Base-by-base conservation (phyloP, 1,140 invertebrate genomes). In the Scylla paramamosain region DNA sequence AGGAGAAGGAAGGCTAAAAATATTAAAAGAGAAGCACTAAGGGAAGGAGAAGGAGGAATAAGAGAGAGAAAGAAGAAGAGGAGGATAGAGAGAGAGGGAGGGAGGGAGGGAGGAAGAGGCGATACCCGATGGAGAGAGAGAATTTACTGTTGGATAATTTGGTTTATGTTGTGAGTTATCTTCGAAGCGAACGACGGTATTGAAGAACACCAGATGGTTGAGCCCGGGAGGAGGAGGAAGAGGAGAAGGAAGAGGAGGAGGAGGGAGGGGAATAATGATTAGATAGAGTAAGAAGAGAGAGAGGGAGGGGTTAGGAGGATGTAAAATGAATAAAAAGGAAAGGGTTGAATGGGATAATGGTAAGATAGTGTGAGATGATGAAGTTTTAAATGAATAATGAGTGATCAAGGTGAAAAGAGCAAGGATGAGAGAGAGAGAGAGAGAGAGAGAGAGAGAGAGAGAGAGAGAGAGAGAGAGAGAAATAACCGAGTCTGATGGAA, bases 371-470 rank as follows among this genome's bases (percentile, higher is more conserved):
- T 2, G 28, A 7, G 28, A 39, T 39, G 39, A 39, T 39, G 39
- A 39, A 39, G 39, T 6, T 39, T 39, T 39, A 39, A 39, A 39
- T 39, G 6, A 39, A 39, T 39, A 2, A 39, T 39, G 39, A 39
- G 39, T 39, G 39, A 29, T 6, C 25, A 10, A 29, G 29, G 77
- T n/a, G 77, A 10, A 83, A 12, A 83, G 77, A 83, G 12, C 25
- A 29, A 14, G 77, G 29, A 28, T 25, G 77, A 82, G 77, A 82
- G 77, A 82, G 77, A 82, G 77, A 82, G 77, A 82, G 77, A 82
- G 77, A 82, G 77, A 82, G 77, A 82, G 77, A 82, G 77, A 82
- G 77, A 82, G 77, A 82, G 77, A 82, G 77, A 82, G 77, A 82
- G 77, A 82, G 77, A 82, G 77, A 82, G 77, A 82, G 77, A 82